Base-by-base conservation (phyloP, 2,797 vertebrate genomes). In the Diglossa cyanea region DNA sequence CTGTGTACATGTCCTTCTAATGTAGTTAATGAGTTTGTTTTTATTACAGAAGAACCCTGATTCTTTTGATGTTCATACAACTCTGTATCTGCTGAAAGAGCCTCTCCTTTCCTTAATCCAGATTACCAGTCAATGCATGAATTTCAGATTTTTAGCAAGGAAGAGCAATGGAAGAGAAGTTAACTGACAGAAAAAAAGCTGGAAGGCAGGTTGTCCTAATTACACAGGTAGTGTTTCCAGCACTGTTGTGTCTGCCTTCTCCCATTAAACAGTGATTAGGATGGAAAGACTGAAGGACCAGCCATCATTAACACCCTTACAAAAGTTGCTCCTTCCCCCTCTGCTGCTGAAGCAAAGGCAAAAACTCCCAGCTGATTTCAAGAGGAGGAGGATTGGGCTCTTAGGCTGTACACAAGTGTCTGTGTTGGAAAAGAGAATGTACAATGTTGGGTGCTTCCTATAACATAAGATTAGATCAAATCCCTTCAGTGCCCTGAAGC, bases 381-480 rank as follows among this genome's bases (percentile, higher is more conserved):
- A 94, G 89, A 54, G 80, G 65, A 95, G 71, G 81, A 94, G 96
- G 93, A 95, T 95, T 10, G 82, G 95, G 70, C 86, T 93, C 80
- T 90, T 86, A 80, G 95, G 94, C 96, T 93, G 92, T 94, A 97
- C 94, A 96, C 93, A 95, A 95, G 70, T 84, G 76, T 80, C 75
- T 87, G 86, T 88, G 86, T 90, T 86, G 81, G 92, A 87, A 94
- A 91, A 86, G 71, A 94, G 84, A 94, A 77, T 40, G 80, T 88
- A 63, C 86, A 53, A 26, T 79, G 95, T 74, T 93, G 86, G 90
- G 77, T 89, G 57, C 57, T 94, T 94, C 95, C 91, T 94, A 92
- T 60, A 94, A 48, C 58, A 60, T n/a, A 82, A 80, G 93, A 97
- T 97, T 96, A 97, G 88, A 96, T 95, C 91, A 96, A 97, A 96